Evolutionary conservation across 2,797 vertebrate species (phyloP).

Genomic region (Rhadinocentrus ornatus): DNA sequence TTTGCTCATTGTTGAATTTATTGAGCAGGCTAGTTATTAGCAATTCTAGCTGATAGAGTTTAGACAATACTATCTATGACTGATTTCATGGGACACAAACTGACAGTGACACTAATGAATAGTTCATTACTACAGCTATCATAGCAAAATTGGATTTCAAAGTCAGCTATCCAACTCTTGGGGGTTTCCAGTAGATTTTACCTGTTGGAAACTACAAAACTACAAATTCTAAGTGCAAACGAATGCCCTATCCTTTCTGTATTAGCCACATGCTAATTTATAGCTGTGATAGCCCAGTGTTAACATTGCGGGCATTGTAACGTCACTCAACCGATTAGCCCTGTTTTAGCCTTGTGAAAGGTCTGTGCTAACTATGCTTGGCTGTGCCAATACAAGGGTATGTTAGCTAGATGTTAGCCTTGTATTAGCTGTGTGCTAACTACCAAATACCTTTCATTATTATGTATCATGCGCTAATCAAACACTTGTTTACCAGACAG

Average conservation of each 20-base stretch:
- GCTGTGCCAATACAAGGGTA: conserved; percentile 16
- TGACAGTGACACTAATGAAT: no score
- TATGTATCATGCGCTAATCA: not conserved
- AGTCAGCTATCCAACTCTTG: not conserved
- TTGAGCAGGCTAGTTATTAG: not conserved
- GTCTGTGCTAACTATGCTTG: conserved; percentile 9
- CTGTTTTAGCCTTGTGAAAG: conserved; percentile 12
- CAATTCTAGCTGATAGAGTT: not conserved
- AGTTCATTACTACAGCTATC: no score
- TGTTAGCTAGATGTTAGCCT: not conserved
- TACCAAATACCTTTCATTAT: not conserved
- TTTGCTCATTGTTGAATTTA: not conserved
- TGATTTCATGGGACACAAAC: not conserved
- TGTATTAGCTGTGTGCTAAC: conserved; percentile 15
- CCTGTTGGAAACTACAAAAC: not conserved
- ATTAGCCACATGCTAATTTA: conserved; percentile 7
- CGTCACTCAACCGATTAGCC: conserved; percentile 6
- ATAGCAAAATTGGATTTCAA: not conserved
- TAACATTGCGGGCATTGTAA: not conserved
- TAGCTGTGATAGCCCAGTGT: conserved; percentile 2
- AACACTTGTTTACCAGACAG: conserved; percentile 13
- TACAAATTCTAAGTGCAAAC: not conserved
- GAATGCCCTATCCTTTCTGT: not conserved
- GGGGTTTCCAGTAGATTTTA: not conserved
- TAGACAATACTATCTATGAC: not conserved